Base-by-base conservation (phyloP, 2,113 vertebrate genomes). In the Stegastes partitus region DNA sequence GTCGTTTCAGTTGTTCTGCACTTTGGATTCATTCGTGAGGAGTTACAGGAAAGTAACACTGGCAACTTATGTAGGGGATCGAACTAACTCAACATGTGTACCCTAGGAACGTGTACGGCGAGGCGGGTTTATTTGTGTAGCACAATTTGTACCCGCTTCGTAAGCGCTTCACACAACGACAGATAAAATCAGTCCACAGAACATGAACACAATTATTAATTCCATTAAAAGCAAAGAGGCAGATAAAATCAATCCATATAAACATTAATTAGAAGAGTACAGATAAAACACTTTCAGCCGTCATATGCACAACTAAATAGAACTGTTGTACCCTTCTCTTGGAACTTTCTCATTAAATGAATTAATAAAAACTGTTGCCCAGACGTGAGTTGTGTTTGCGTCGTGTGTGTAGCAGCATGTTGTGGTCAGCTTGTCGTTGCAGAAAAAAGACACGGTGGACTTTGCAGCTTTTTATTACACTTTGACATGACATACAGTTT, bases 1-100 rank as follows among this genome's bases (percentile, higher is more conserved):
- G 51, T 79, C 73, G 74, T 65, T 72, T 68, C 65, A 85, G 49
- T 76, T 75, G 26, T 80, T 86, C 74, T 83, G 82, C 87, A 91
- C 90, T 91, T 91, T 91, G 79, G 67, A 79, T 88, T 86, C 34
- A 75, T 82, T 85, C 74, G 44, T 54, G 63, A 83, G 53, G 50
- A 78, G 51, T 55, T 80, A 42, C 16, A 59, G 83, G 49, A 87
- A 79, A 49, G 54, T 84, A 82, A 80, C 79, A 63, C 75, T 80
- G 72, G 68, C 26, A 67, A 81, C 64, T 66, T 77, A 61, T 76
- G 21, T 74, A 71, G 72, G 70, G 31, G 65, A 82, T 65, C 65
- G 87, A 59, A 71, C 70, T 85, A 86, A 87, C 70, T 87, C 67
- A 7, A 34, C 31, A 34, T 76, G 61, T 76, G 72, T 90, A 61